Evolutionary conservation across 37 sponge, comb jelly and placozoan genomes (phyloP), one percentile per base, ranked within the genome.

Genomic region (Oopsacas minuta): DNA sequence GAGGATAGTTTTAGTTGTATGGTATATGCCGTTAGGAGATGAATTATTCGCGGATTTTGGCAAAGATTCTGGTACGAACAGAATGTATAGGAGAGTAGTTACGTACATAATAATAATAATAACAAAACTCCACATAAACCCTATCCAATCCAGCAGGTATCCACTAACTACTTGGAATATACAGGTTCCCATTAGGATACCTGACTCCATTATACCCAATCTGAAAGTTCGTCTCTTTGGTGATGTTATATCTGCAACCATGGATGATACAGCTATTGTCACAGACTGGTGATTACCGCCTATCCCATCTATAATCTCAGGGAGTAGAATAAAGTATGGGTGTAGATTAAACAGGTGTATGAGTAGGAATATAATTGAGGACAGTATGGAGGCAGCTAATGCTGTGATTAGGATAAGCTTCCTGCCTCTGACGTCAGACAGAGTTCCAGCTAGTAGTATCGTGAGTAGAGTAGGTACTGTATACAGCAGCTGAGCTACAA

Each of bases 261-360:
- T 61, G 30, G 75, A 10, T 12, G 75, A 61, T 3, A 61, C 75
- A 3, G 75, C 75, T 20, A 61, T 61, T 5, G 75, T 61, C 7
- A 61, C 75, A 3, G 75, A 61, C 75, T 61, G 75, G 75, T 61
- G 75, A 34, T 10, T 61, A 3, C 75, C 75, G 28, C 75, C 75
- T 34, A 61, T 25, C 28, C 75, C 75, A 34, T 61, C 75, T 10
- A 61, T 12, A 25, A 61, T 25, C 20, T 61, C 30, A 5, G 75
- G 75, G 5, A 61, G 3, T 10, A 61, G 75, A 3, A 61, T 61
- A 34, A 3, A 61, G 75, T 61, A 61, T 5, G 75, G 75, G 22
- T 61, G 75, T 3, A 61, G 22, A 34, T 12, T 3, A 3, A 61
- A 12, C 28, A 61, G 75, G 75, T 61, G 30, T 5, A 61, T 61